phyloP scores from a whole-genome alignment of 2,888 invertebrate species.

The Caenorhabditis sp. region DNA sequence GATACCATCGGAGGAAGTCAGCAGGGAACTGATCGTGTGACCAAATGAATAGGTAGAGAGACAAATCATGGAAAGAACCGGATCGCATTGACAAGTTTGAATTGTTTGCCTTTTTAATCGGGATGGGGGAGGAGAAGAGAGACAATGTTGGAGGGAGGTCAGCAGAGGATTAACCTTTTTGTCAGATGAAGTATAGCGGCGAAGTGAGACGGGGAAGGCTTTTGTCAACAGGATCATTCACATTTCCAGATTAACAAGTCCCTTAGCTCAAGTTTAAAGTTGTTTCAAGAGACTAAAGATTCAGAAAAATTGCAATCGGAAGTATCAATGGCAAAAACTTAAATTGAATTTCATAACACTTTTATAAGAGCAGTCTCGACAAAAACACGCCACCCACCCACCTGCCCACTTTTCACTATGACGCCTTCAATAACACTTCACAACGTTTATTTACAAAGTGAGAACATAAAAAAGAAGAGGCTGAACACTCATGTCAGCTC shows the following conservation, averaged over 20 bases:
- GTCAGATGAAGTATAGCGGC: too few species aligned
- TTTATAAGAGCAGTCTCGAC: background rate
- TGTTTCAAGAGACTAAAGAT: too few species aligned
- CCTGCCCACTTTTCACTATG: background rate
- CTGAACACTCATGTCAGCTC: slow-evolving; percentile 5
- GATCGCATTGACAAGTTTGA: background rate
- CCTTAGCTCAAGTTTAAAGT: too few species aligned
- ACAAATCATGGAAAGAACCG: too few species aligned
- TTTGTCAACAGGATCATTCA: too few species aligned
- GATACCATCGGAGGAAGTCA: background rate
- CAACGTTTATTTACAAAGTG: background rate
- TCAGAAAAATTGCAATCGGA: too few species aligned
- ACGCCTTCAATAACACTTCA: slow-evolving; percentile 5
- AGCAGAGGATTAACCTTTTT: slow-evolving; percentile 7
- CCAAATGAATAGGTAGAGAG: background rate
- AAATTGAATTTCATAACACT: background rate
- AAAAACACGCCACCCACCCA: slow-evolving; percentile 4
- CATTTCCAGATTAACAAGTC: too few species aligned
- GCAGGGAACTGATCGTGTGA: background rate
- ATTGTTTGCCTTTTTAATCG: background rate
- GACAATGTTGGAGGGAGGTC: background rate
- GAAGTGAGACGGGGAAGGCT: too few species aligned
- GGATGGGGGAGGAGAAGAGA: background rate
- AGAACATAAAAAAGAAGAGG: slow-evolving; percentile 4
- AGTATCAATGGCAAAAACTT: too few species aligned